Evolutionary conservation across 2,888 invertebrate species (phyloP).

Genomic region (Papilio gigon): DNA sequence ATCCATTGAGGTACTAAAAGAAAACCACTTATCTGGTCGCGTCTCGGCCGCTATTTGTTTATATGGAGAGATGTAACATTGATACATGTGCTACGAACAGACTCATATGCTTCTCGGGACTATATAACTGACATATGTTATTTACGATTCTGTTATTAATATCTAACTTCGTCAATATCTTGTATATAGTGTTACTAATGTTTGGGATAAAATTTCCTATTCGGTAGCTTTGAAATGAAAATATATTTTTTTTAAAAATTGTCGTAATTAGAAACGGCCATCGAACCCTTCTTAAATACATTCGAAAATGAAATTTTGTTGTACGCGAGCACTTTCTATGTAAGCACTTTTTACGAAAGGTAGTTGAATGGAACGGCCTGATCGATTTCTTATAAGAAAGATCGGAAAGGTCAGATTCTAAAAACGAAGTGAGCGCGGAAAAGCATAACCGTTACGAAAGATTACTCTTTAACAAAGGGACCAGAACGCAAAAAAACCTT

Average conservation of each 20-base stretch:
- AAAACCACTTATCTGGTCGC: constrained; percentile 58
- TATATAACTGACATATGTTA: neutral
- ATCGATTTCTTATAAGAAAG: constrained; percentile 40
- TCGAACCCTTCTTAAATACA: neutral
- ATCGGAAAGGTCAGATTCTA: constrained; percentile 46
- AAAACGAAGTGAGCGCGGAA: constrained; percentile 65
- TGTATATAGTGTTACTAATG: neutral
- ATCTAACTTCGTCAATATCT: no score
- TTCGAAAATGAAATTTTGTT: constrained; percentile 9
- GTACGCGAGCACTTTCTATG: constrained; percentile 2
- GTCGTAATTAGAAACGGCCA: neutral
- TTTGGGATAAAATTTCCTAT: neutral
- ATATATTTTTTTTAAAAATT: neutral
- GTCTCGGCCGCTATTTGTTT: constrained; percentile 60
- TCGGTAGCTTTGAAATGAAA: neutral
- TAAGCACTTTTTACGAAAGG: constrained; percentile 25
- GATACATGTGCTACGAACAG: constrained; percentile 42
- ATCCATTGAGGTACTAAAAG: constrained; percentile 50
- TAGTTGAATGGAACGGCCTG: constrained; percentile 19
- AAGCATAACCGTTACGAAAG: constrained; percentile 70
- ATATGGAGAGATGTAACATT: constrained; percentile 55
- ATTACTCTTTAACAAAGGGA: constrained; percentile 71
- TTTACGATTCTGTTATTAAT: neutral
- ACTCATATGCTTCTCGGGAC: constrained; percentile 47
- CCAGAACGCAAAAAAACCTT: constrained; percentile 57